Evolutionary conservation across 2,797 vertebrate species (phyloP), one percentile per base, ranked within the genome.

Genomic region (Otolemur crassicaudatus): DNA sequence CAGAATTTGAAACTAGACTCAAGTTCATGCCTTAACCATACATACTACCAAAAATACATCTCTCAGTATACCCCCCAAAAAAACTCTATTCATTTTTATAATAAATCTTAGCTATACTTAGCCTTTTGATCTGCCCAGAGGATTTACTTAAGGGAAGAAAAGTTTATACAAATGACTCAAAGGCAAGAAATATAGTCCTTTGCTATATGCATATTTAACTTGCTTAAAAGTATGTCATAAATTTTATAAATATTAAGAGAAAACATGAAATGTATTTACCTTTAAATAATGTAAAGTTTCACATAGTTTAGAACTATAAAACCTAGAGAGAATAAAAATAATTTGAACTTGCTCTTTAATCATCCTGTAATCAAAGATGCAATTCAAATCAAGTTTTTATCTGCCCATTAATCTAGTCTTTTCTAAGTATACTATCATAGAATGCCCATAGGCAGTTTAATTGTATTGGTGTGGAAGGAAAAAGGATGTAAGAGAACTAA

Each of bases 271-370:
- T 49, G 16, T 6, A 90, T 75, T 34, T 67, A 87, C 76, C 75
- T 93, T 95, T 87, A 27, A 94, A 73, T 11, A 95, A 83, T 69
- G 67, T 34, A 67, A 95, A 93, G 40, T 23, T 79, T 37, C 49
- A 88, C 86, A 75, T 85, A 60, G 17, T 69, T 84, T 77, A 88
- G 49, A 96, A 94, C 14, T 73, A 92, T 11, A 94, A 96, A 96
- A 76, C 56, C 43, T 49, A 76, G 17, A 96, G 58, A 84, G 46
- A 92, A 95, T 90, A 95, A 96, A 97, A 88, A 94, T 94, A 93
- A 31, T 60, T 88, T 96, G 58, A 92, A 90, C 23, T 77, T 81
- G 29, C 73, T 76, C 49, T 87, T 65, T 90, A 94, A 90, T 94
- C 79, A 88, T 85, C 90, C 77, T 90, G 87, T 94, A 96, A 94